Conservation (phyloP, 2,797 vertebrate species). For the Megaceryle alcyon region DNA sequence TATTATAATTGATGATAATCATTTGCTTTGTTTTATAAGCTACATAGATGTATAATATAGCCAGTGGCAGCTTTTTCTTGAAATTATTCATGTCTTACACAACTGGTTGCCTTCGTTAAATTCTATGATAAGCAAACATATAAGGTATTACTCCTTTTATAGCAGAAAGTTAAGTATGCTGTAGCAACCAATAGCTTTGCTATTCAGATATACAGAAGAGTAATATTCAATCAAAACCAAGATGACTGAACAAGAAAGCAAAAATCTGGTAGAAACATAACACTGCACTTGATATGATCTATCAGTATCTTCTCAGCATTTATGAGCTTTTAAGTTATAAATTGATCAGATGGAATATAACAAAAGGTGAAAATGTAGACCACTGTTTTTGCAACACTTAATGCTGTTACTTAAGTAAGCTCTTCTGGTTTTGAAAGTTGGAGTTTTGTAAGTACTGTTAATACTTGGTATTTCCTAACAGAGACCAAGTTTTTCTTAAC, state of each 20-base stretch:
- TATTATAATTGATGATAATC: conserved; percentile 88
- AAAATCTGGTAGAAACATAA: not conserved
- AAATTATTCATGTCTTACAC: conserved; percentile 66
- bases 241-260: not conserved
- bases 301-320: not conserved
- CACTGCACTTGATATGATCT: not conserved
- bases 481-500: not conserved
- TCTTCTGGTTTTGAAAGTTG: not conserved
- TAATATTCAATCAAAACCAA: not conserved
- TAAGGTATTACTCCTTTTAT: not conserved
- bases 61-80: conserved; percentile 54
- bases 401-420: not conserved
- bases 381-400: not conserved
- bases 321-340: not conserved
- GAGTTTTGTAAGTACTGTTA: not conserved
- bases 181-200: conserved; percentile 51
- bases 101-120: conserved; percentile 22
- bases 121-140: conserved; percentile 34
- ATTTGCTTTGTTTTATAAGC: conserved; percentile 81
- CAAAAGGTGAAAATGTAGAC: not conserved
- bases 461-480: not conserved
- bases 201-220: conserved; percentile 41
- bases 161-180: conserved; percentile 31
- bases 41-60: conserved; percentile 70
- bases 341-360: not conserved